These are phyloP conservation scores for Ctena decussata DNA, from an alignment of 2,888 invertebrate genomes.

Conservation along the genomic window DNA sequence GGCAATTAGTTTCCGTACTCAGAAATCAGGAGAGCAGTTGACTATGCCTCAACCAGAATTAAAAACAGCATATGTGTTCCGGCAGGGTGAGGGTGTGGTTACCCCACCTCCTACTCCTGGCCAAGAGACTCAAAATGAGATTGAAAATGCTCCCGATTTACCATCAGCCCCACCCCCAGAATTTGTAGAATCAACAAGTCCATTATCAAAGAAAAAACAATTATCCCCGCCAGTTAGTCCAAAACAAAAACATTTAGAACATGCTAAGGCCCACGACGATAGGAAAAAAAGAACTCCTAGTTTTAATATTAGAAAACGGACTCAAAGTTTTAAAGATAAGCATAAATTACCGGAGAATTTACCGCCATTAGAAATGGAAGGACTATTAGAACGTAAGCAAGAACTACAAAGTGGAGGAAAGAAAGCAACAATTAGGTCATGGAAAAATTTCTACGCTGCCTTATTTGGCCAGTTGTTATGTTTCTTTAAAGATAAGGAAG, in stretches of 20 bases:
- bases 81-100: slow-evolving; percentile 71
- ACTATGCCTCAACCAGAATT: slow-evolving; percentile 72
- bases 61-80: slow-evolving; percentile 80
- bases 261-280: slow-evolving; percentile 81
- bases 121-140: slow-evolving; percentile 31
- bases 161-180: slow-evolving; percentile 71
- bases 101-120: slow-evolving; percentile 52
- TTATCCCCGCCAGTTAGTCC: slow-evolving; percentile 76
- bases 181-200: slow-evolving; percentile 58
- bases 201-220: slow-evolving; percentile 73
- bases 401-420: slow-evolving; percentile 97
- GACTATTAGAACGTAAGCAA: slow-evolving; percentile 97
- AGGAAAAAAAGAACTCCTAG: slow-evolving; percentile 97
- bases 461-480: slow-evolving; percentile 98
- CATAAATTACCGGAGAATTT: slow-evolving; percentile 87
- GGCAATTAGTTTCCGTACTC: slow-evolving; percentile 79
- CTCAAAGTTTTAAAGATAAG: slow-evolving; percentile 92
- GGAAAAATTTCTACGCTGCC: slow-evolving; percentile 98
- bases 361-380: slow-evolving; percentile 97
- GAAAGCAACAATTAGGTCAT: slow-evolving; percentile 97
- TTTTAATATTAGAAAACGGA: slow-evolving; percentile 96
- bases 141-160: slow-evolving; percentile 69
- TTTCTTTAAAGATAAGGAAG: slow-evolving; percentile 97
- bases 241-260: slow-evolving; percentile 74
- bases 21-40: slow-evolving; percentile 63